Percentiles rank a stretch among this genome's conserved stretches.
phyloP scores from a whole-genome alignment of 2,113 vertebrate species.

The Engystomops pustulosus region DNA sequence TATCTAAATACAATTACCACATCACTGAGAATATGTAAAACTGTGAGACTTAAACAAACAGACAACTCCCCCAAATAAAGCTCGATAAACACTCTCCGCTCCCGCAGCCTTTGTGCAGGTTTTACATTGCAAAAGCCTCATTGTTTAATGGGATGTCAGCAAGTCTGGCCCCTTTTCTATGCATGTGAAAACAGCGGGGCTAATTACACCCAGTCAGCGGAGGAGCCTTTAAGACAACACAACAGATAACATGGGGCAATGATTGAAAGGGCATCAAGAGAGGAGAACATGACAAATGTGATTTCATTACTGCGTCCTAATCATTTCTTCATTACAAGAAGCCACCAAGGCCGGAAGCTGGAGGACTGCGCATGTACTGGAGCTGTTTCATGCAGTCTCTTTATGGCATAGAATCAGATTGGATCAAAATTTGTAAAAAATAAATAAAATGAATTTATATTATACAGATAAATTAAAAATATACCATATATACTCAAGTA shows the following conservation, averaged over 20 bases:
- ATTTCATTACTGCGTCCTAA: constrained; percentile 38
- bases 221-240: constrained; percentile 54
- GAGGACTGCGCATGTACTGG: neutral
- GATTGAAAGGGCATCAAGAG: constrained; percentile 39
- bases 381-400: too few relatives aligned
- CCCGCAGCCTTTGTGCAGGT: constrained; percentile 47
- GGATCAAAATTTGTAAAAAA: too few relatives aligned
- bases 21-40: constrained; percentile 72
- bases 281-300: constrained; percentile 45
- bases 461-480: too few relatives aligned
- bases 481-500: too few relatives aligned
- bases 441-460: too few relatives aligned
- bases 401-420: too few relatives aligned
- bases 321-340: constrained; percentile 51
- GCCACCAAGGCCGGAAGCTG: neutral
- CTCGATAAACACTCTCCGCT: constrained; percentile 60
- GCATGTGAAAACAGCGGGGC: constrained; percentile 20
- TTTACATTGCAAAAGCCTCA: constrained; percentile 52
- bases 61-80: constrained; percentile 61
- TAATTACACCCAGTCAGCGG: constrained; percentile 38
- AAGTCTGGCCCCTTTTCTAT: constrained; percentile 25
- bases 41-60: constrained; percentile 73
- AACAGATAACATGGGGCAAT: constrained; percentile 20
- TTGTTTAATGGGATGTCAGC: constrained; percentile 51
- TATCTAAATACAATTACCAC: constrained; percentile 76